Base-by-base conservation (phyloP, 1,140 invertebrate genomes). In the Microvelia longipes region DNA sequence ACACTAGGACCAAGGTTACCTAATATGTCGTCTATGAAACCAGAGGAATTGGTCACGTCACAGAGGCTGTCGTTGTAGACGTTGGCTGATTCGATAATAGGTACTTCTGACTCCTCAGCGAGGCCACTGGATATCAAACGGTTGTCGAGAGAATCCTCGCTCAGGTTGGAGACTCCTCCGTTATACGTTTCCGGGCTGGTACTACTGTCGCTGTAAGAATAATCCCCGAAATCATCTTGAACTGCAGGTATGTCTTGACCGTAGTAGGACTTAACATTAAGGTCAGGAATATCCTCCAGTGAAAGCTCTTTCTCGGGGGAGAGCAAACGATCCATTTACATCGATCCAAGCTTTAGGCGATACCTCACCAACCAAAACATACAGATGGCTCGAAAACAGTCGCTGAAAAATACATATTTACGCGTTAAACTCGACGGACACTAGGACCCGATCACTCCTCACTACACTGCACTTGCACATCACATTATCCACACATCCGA, bases 231-330 rank as follows among this genome's bases (percentile, higher is more conserved):
- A 64, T 64, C 62, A 5, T 64, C 25, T 26, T 14, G 62, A 64
- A 64, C 62, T 11, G 25, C 25, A 24, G 62, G 62, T 2, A 64
- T 64, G 24, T 64, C 24, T 14, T 64, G 11, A 14, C 62, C 62
- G 25, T 64, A 64, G 24, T 64, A 64, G 62, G 62, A 64, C 25
- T 64, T 64, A 15, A 64, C 62, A 64, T 64, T 64, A 64, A 64
- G 62, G 62, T 64, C 62, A 64, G 62, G 62, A 14, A 64, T 64
- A 14, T 25, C 62, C 15, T 64, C 24, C 25, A 24, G 5, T 64
- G 62, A 26, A 15, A 14, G 62, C 25, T 64, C 62, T 64, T 24
- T 25, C 15, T 64, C 62, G 25, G 62, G 62, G 25, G 11, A 2
- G 2, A 25, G 25, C 5, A 24, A 24, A 26, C 62, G 62, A 64